Evolutionary conservation across 2,113 vertebrate species (phyloP), one percentile per base, ranked within the genome.

Genomic region (Limnothrissa miodon): DNA sequence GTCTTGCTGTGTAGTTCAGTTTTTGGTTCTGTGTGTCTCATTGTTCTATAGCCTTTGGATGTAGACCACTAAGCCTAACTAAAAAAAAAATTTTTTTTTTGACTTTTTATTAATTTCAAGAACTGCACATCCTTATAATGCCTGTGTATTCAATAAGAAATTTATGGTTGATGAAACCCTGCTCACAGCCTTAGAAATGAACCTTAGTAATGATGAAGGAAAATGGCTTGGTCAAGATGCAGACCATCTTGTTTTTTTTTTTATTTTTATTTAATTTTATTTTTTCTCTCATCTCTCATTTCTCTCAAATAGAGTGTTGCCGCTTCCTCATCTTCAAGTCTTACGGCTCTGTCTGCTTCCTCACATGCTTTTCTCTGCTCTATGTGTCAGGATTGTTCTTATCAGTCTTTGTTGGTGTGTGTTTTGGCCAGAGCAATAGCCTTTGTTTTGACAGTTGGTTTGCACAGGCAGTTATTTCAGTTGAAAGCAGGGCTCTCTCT

Each of bases 401-500:
- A 74, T 74, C 66, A 74, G 66, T 74, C 66, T 74, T 74, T 29
- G 66, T 11, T 74, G 66, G 66, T 74, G 66, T 74, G 66, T 74
- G 66, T 74, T 74, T 74, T 74, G 66, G 66, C 66, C 66, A 74
- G 66, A 15, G 66, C 66, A 74, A 74, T 74, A 74, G 66, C 66
- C 66, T 74, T 74, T 74, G 66, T 74, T 74, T 74, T 74, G 66
- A 74, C 66, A 74, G 66, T 74, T 74, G 66, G 66, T 74, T 74
- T 74, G 66, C 66, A 74, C 66, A 15, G 66, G 66, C 66, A 74
- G 66, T 74, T 74, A 74, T 74, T 74, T 74, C 66, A 74, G 66
- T 74, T 74, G 66, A 74, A 74, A 36, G 66, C 29, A 4, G 66
- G 66, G 66, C 66, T 74, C 66, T 36, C 25, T 74, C 66, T 74